These are phyloP conservation scores for Botia kubotai DNA, from an alignment of 2,797 vertebrate species.

Conservation along the genomic window DNA sequence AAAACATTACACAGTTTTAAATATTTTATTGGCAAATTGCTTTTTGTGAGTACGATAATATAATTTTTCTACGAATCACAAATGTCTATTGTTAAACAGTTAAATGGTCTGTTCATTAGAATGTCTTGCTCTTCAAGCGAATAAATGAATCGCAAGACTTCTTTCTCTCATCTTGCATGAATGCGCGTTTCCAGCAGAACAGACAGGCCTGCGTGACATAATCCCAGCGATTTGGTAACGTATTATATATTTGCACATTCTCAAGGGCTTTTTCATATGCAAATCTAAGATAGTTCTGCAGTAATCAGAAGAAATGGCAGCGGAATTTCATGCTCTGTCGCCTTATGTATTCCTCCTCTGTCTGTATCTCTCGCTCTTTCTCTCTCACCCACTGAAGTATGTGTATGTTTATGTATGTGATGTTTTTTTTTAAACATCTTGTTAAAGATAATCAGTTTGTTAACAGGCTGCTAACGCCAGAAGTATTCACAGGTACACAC, in stretches of 20 bases:
- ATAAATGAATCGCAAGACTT: background rate
- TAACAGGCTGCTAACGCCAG: constrained; percentile 73
- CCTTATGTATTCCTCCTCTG: constrained; percentile 35
- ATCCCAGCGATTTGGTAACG: background rate
- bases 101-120: background rate
- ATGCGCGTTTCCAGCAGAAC: background rate
- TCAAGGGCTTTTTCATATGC: background rate
- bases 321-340: background rate
- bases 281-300: constrained; percentile 22
- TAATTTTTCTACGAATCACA: too few species aligned
- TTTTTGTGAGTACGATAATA: too few species aligned
- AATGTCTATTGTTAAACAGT: background rate
- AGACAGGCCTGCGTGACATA: background rate
- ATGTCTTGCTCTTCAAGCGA: background rate
- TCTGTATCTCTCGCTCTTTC: constrained; percentile 13
- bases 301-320: constrained; percentile 11
- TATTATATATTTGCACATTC: background rate
- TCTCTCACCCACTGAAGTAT: constrained; percentile 36
- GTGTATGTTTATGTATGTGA: constrained; percentile 70
- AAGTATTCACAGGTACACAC: constrained; percentile 34
- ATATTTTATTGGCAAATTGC: too few species aligned
- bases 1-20: too few species aligned
- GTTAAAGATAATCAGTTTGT: constrained; percentile 78
- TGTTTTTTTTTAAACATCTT: constrained; percentile 75
- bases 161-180: background rate